Evolutionary conservation across 2,113 vertebrate genomes (phyloP), one percentile per base, ranked within the genome.

Genomic region (Pholis gunnellus): DNA sequence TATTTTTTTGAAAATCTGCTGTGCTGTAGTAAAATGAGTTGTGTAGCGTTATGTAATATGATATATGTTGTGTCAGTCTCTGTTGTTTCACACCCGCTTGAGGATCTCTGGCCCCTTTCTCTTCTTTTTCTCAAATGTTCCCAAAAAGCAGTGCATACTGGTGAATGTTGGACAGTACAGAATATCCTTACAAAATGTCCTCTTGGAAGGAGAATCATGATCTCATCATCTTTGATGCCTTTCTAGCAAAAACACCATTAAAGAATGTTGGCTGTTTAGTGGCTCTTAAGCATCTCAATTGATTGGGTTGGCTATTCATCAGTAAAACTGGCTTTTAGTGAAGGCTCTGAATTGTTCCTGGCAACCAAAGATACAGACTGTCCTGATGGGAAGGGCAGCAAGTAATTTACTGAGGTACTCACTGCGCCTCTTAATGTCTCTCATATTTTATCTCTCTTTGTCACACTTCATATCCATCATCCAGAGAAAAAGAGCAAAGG

Each of bases 401-500:
- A 75, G 64, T 82, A 15, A 77, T 76, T 75, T 42, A 84, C 25
- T 72, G 56, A 68, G 79, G 46, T 36, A 34, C 65, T 66, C 38
- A 73, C 56, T 5, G 7, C 68, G 9, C 20, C 40, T 68, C 50
- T 42, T 50, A 66, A 72, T 50, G 38, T 42, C 13, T 18, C 20
- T 80, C 1, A 1, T 44, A 52, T 59, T 72, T 82, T 6, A 46
- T 65, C 10, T 67, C n/a, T 72, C 48, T 57, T 54, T 57, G 13
- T 75, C 22, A 13, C 70, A 88, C 36, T 72, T 66, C 44, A 5
- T 73, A 18, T 84, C 29, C 17, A n/a, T 72, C 29, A 46, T 90
- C 11, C 92, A 99, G 98, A 99, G 91, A 98, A 97, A 94, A 98
- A 97, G 85, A 94, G 60, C 86, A 92, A 93, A 71, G 93, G 96